These are phyloP conservation scores for Magallana nippona DNA, from an alignment of 2,888 invertebrate genomes.

Conservation along the genomic window DNA sequence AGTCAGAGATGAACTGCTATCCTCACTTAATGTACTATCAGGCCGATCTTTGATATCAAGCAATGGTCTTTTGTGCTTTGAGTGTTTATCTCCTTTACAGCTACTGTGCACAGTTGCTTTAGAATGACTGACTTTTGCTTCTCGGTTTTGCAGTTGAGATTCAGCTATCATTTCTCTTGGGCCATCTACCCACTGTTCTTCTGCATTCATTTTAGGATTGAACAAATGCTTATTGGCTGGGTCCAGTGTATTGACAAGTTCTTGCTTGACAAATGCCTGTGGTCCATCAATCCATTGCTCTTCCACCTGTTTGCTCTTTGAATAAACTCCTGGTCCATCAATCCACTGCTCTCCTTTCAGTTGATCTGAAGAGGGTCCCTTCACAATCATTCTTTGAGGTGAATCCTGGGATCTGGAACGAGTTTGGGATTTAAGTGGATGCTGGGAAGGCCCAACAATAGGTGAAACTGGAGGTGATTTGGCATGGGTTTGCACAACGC, in stretches of 20 bases:
- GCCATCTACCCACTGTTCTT: constrained; percentile 79
- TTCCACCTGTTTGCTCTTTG: constrained; percentile 56
- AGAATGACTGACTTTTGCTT: constrained; percentile 35
- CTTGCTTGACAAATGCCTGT: constrained; percentile 64
- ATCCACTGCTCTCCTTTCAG: constrained; percentile 91
- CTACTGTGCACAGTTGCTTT: constrained; percentile 52
- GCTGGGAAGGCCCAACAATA: constrained; percentile 52
- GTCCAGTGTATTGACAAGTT: constrained; percentile 50
- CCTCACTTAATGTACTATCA: constrained; percentile 69
- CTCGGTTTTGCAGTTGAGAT: constrained; percentile 50
- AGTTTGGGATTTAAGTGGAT: constrained; percentile 55
- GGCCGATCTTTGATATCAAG: constrained; percentile 66
- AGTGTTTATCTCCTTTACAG: constrained; percentile 47
- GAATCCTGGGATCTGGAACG: constrained; percentile 56
- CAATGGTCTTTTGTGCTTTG: constrained; percentile 56
- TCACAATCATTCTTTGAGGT: constrained; percentile 38
- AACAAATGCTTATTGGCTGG: constrained; percentile 53
- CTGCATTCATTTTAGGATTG: constrained; percentile 89
- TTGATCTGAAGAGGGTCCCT: neutral
- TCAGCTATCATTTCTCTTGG: constrained; percentile 74
- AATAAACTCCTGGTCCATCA: constrained; percentile 91
- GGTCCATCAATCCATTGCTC: constrained; percentile 99
- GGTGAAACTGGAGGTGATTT: constrained; percentile 57
- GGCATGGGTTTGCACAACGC: constrained; percentile 41
- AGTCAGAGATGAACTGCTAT: constrained; percentile 66